Evolutionary conservation across 2,797 vertebrate species (phyloP), one percentile per base, ranked within the genome.

Genomic region (Adelosebastes latens): DNA sequence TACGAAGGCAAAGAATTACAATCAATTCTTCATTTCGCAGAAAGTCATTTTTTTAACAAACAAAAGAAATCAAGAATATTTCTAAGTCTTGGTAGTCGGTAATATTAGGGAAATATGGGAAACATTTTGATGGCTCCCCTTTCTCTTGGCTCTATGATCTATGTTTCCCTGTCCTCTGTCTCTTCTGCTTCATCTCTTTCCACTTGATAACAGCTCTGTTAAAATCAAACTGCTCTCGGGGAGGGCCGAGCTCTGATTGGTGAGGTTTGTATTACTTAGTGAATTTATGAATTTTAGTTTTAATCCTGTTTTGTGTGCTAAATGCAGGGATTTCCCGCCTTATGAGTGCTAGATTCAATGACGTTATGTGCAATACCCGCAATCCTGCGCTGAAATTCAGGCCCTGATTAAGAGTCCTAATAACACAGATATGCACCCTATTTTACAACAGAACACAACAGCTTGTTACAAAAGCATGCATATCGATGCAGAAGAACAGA

Each of bases 401-500:
- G 53, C 22, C 53, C 1, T 56, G 53, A 56, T 10, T 56, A 53
- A 53, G 27, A 60, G 31, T 6, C 69, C 42, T 58, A 29, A 71
- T 32, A 76, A 39, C 27, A 70, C 55, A 81, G 60, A 79, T 24
- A 27, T 36, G 71, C 42, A 70, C 5, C 22, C 75, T 13, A 64
- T 85, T 74, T 79, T 62, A 71, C 80, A 59, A 32, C 65, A 72
- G 31, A 77, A 66, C 80, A 84, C 81, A 79, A 64, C 72, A 80
- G 76, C 81, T 68, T 14, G 62, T 84, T 60, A 79, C 73, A 91
- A 88, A 73, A 72, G 87, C 69, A 68, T 49, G 75, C 80, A 82
- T 80, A 72, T 87, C 63, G 79, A 77, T 84, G 80, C 66, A 87
- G 80, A 80, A 87, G 72, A 84, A 79, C 77, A 88, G 83, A 85